Base-by-base conservation (phyloP, 2,888 invertebrate genomes). In the Cremastobaeus sp. region DNA sequence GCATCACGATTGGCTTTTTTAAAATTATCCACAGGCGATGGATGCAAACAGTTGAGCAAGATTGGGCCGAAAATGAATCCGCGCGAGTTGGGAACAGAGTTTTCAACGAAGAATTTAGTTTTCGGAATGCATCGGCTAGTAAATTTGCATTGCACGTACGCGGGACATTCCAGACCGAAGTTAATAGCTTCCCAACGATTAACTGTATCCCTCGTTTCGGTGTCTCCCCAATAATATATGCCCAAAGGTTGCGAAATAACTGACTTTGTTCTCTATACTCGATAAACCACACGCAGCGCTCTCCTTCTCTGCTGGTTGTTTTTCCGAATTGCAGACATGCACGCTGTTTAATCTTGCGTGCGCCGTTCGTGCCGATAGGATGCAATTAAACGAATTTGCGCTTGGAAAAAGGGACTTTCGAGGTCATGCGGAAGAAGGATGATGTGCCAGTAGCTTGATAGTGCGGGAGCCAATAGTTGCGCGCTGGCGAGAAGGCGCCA, bases 111-210 rank as follows among this genome's bases (percentile, higher is more conserved):
- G 43, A 65, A 37, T 54, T 9, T 50, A 28, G 45, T 52, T 43
- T 50, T 62, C 14, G 37, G 32, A 30, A 43, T 47, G 34, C 20
- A 59, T 45, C 43, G 30, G 60, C 47, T 35, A 41, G 79, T 83
- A 82, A 85, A 85, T 86, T 85, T 84, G 83, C 84, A 85, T 86
- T 83, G 86, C 84, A 83, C 84, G 82, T 83, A 86, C n/a, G 84
- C 84, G 85, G 84, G 81, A 81, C 84, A 86, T 86, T 86, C 85
- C 86, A 83, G 82, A 79, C 79, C 80, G 78, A 82, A 85, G 85
- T 86, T 86, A 86, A 86, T 85, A 84, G 86, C 85, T 83, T 83
- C 77, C 82, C 83, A 85, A 86, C 86, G 86, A 86, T 86, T 86
- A 86, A 86, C 84, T 80, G 85, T 83, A 83, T 82, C 79, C 78